These are phyloP conservation scores for Dendrolimus punctatus DNA, from an alignment of 1,140 invertebrate genomes.

Conservation along the genomic window DNA sequence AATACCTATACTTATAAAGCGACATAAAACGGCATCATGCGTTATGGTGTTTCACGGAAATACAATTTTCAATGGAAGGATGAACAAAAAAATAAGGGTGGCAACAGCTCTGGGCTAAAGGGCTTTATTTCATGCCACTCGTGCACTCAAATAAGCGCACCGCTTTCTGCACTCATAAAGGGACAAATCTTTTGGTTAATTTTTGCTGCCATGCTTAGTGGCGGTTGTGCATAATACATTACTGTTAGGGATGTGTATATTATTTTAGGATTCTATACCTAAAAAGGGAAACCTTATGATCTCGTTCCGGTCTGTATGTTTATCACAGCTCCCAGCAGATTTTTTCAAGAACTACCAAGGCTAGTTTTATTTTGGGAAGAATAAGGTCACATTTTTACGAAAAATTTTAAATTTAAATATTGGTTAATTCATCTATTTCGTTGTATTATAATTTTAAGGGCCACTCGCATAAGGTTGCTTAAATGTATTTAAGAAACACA, in stretches of 20 bases:
- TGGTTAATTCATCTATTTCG: too few relatives aligned
- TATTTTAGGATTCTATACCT: too few relatives aligned
- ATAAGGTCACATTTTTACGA: too few relatives aligned
- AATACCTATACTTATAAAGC: background rate
- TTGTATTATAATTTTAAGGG: too few relatives aligned
- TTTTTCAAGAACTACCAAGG: too few relatives aligned
- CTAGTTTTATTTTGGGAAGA: too few relatives aligned
- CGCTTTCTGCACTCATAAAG: slow-evolving; percentile 34
- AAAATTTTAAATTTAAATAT: too few relatives aligned
- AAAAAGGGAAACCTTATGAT: too few relatives aligned
- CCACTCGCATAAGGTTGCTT: too few relatives aligned
- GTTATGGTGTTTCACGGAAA: slow-evolving; percentile 20
- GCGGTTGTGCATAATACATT: slow-evolving; percentile 23
- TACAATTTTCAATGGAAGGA: slow-evolving; percentile 36
- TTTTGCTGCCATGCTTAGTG: slow-evolving; percentile 31
- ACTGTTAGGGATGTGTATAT: slow-evolving; percentile 23
- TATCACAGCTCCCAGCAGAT: too few relatives aligned
- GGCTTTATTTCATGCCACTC: slow-evolving; percentile 32
- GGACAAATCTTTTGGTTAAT: slow-evolving; percentile 38
- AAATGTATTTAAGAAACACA: too few relatives aligned
- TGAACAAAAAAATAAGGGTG: slow-evolving; percentile 50
- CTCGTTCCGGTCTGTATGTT: too few relatives aligned
- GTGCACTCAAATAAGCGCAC: slow-evolving; percentile 27
- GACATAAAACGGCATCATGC: background rate
- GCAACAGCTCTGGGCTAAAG: slow-evolving; percentile 23